Conservation (phyloP, 1,140 invertebrate genomes). For the Procambarus clarkii region DNA sequence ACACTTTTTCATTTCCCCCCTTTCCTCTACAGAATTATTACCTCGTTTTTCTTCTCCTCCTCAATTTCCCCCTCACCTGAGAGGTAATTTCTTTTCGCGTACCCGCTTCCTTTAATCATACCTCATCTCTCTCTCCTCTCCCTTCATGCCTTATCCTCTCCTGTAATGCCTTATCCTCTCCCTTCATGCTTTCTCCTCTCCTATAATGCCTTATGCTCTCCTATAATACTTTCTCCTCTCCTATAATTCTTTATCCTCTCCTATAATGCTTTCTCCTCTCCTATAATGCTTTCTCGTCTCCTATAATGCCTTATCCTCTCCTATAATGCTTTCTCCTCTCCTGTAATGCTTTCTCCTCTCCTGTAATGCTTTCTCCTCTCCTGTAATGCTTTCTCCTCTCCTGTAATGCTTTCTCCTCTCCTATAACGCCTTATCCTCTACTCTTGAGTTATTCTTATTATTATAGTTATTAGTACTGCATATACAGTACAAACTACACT, state of each 20-base stretch:
- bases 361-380: too few species aligned
- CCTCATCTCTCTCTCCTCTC: neutral
- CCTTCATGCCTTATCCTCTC: neutral
- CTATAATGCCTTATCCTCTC: too few species aligned
- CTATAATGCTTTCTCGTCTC: too few species aligned
- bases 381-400: too few species aligned
- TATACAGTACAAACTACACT: too few species aligned
- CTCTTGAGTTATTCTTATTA: too few species aligned
- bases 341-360: too few species aligned
- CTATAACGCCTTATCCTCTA: too few species aligned
- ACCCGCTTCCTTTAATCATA: neutral
- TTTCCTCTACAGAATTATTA: neutral
- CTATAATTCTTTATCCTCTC: neutral
- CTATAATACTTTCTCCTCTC: neutral
- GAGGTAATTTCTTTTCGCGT: neutral
- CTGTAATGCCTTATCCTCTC: neutral
- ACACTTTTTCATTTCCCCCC: neutral
- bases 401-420: too few species aligned
- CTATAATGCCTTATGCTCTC: neutral
- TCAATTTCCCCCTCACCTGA: conserved; percentile 12
- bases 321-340: too few species aligned
- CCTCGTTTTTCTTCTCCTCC: neutral
- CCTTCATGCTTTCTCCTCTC: too few species aligned
- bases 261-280: neutral
- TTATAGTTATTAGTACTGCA: too few species aligned